Evolutionary conservation across 2,888 invertebrate genomes (phyloP).

Genomic region (Nephrocerus scutellatus): DNA sequence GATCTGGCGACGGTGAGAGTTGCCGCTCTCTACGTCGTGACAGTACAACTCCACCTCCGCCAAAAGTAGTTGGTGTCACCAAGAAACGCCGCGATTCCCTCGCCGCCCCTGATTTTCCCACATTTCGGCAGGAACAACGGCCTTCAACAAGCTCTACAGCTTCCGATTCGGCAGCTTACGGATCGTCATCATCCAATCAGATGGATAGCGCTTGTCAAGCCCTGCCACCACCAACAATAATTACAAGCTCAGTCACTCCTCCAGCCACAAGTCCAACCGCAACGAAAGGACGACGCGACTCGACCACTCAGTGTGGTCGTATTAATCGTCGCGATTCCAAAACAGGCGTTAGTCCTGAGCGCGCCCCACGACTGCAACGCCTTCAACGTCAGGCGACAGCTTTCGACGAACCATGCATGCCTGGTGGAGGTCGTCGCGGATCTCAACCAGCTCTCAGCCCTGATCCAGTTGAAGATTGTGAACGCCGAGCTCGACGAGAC

Average conservation of each 20-base stretch:
- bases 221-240: conserved; percentile 67
- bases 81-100: conserved; percentile 56
- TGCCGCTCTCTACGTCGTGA: conserved; percentile 64
- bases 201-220: conserved; percentile 59
- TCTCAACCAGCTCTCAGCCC: conserved; percentile 79
- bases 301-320: conserved; percentile 74
- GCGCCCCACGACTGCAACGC: conserved; percentile 57
- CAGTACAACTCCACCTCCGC: conserved; percentile 52
- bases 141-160: conserved; percentile 67
- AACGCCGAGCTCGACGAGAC: conserved; percentile 65
- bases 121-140: conserved; percentile 56
- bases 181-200: conserved; percentile 40
- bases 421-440: conserved; percentile 65
- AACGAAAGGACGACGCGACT: conserved; percentile 63
- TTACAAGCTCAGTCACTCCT: conserved; percentile 76
- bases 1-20: conserved; percentile 61
- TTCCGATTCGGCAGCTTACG: conserved; percentile 59
- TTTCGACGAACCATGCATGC: conserved; percentile 76
- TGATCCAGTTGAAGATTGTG: conserved; percentile 64
- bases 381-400: conserved; percentile 82
- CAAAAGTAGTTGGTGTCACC: conserved; percentile 58
- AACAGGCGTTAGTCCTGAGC: conserved; percentile 59
- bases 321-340: conserved; percentile 61
- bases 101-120: conserved; percentile 50
- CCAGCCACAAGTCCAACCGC: conserved; percentile 72